Evolutionary conservation across 2,113 vertebrate species (phyloP).

Genomic region (Labeo catla): DNA sequence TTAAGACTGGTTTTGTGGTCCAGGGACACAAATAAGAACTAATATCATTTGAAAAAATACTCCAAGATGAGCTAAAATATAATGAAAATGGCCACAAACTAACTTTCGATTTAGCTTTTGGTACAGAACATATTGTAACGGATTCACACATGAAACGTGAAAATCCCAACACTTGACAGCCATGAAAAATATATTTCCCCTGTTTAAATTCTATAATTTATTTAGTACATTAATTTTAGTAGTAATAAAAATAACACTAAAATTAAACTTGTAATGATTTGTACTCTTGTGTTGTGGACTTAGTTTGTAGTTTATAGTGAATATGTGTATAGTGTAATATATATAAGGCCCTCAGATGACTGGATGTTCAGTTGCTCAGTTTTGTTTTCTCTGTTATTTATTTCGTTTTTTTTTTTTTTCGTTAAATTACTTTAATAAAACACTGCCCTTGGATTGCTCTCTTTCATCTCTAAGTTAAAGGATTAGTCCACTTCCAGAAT

Average conservation of each 20-base stretch:
- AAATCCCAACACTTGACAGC: background rate
- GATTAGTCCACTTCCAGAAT: too few species aligned
- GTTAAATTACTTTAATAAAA: too few species aligned
- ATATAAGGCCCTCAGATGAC: too few species aligned
- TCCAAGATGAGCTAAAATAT: background rate
- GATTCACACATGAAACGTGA: background rate
- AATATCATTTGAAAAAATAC: background rate
- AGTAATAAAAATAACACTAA: background rate
- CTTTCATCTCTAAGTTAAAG: too few species aligned
- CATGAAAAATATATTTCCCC: background rate
- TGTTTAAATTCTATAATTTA: background rate
- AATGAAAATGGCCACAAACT: background rate
- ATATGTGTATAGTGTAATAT: too few species aligned
- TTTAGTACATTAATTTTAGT: background rate
- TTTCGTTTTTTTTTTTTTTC: too few species aligned
- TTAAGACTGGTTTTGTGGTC: too few species aligned
- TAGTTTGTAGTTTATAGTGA: too few species aligned
- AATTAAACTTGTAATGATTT: background rate
- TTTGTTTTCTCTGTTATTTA: too few species aligned
- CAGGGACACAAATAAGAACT: background rate
- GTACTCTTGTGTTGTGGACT: too few species aligned
- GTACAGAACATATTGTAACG: background rate
- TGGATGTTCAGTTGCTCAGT: too few species aligned
- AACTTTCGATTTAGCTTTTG: background rate
- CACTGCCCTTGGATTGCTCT: too few species aligned